These are phyloP conservation scores for Cryptops parisi DNA, from an alignment of 2,888 invertebrate species.

Conservation along the genomic window DNA sequence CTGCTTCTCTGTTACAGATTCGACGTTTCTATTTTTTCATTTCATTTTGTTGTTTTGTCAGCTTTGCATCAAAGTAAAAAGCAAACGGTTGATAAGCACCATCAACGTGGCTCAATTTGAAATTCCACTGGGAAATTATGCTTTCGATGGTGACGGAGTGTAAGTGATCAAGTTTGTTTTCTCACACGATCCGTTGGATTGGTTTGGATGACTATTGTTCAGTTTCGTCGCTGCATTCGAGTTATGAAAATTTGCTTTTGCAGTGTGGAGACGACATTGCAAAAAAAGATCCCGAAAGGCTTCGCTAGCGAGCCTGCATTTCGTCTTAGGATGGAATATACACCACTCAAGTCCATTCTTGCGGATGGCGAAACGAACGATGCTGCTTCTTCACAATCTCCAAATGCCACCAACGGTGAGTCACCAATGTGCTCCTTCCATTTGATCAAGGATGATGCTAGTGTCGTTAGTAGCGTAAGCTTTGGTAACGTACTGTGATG, in stretches of 20 bases:
- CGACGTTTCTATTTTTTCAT: no score
- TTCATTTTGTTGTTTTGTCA: slow-evolving; percentile 2
- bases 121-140: slow-evolving; percentile 34
- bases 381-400: no score
- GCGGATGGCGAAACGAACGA: background rate
- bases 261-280: slow-evolving; percentile 35
- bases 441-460: no score
- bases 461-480: no score
- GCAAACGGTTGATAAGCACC: slow-evolving; percentile 37
- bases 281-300: slow-evolving; percentile 26
- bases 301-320: slow-evolving; percentile 31
- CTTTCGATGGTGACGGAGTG: slow-evolving; percentile 34
- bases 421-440: no score
- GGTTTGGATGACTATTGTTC: no score
- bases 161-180: slow-evolving; percentile 25
- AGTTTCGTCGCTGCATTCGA: background rate
- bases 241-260: slow-evolving; percentile 10
- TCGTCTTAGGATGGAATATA: slow-evolving; percentile 34
- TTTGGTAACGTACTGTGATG: no score
- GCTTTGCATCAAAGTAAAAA: slow-evolving; percentile 36
- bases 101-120: slow-evolving; percentile 37
- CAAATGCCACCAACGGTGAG: no score
- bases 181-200: background rate
- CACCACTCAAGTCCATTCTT: slow-evolving; percentile 31
- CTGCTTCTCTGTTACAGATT: background rate